Percentiles rank a stretch among this genome's conserved stretches.
phyloP scores from a whole-genome alignment of 1,140 invertebrate genomes.

The Propsilocerus akamusi region DNA sequence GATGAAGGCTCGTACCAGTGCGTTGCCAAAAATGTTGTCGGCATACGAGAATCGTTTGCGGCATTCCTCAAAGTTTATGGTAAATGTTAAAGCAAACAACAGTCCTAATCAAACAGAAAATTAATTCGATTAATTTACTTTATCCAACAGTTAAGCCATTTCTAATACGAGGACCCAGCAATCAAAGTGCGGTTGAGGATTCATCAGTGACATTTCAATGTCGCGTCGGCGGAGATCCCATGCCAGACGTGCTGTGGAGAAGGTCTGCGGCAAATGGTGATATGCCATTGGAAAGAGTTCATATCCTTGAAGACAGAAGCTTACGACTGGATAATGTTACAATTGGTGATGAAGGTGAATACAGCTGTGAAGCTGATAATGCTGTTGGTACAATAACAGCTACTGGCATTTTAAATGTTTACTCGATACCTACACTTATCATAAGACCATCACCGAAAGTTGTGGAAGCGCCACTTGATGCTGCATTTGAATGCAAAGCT shows the following conservation, averaged over 20 bases:
- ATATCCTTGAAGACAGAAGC: conserved; percentile 59
- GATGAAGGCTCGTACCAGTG: conserved; percentile 68
- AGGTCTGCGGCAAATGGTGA: conserved; percentile 8
- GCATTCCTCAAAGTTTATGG: conserved; percentile 56
- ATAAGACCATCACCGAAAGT: conserved; percentile 41
- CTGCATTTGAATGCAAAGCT: conserved; percentile 45
- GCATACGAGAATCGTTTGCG: conserved; percentile 43
- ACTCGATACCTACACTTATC: conserved; percentile 44
- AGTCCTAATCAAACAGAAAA: too few relatives aligned
- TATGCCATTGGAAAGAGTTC: conserved; percentile 48
- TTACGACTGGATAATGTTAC: conserved; percentile 56
- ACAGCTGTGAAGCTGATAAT: conserved; percentile 82
- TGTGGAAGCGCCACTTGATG: conserved; percentile 41
- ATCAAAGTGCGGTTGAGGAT: conserved; percentile 40
- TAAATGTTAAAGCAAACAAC: conserved; percentile 25
- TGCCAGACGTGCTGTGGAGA: conserved; percentile 33
- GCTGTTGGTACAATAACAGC: conserved; percentile 64
- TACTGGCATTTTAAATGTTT: conserved; percentile 61
- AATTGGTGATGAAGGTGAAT: conserved; percentile 70
- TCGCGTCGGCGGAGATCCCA: conserved; percentile 39
- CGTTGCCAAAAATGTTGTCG: conserved; percentile 57
- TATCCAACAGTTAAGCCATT: conserved; percentile 49
- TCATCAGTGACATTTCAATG: conserved; percentile 55
- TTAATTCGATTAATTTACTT: conserved; percentile 15
- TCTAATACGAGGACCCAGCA: conserved; percentile 48